phyloP scores from a whole-genome alignment of 2,888 invertebrate genomes.

The Trichogramma dendrolimi region DNA sequence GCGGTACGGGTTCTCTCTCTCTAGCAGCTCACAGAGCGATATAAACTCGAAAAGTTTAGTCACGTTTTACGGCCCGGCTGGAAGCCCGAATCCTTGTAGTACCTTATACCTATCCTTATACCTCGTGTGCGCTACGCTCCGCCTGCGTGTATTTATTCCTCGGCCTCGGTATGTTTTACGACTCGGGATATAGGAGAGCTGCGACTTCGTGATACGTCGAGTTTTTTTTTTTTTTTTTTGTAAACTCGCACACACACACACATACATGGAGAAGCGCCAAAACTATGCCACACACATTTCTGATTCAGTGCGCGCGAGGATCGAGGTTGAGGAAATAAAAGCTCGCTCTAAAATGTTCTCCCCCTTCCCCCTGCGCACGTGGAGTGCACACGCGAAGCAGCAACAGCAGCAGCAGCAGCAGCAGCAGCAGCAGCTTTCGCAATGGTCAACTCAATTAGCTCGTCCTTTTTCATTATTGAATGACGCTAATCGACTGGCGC shows the following conservation, averaged over 20 bases:
- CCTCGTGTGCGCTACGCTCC: background rate
- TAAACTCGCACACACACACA: too few relatives aligned
- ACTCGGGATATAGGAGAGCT: background rate
- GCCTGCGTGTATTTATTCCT: background rate
- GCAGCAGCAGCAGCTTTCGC: too few relatives aligned
- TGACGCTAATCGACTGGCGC: too few relatives aligned
- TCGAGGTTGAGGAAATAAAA: too few relatives aligned
- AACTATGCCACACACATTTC: background rate
- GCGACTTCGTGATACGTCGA: background rate
- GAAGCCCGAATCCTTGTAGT: background rate
- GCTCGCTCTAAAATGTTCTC: too few relatives aligned
- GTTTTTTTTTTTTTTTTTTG: background rate
- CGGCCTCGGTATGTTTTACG: conserved; percentile 5
- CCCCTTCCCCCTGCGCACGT: too few relatives aligned
- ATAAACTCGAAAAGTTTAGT: conserved; percentile 39
- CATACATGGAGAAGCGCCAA: background rate
- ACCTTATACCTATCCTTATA: too few relatives aligned
- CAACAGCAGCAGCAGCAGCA: too few relatives aligned
- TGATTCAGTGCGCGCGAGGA: too few relatives aligned
- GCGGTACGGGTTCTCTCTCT: background rate
- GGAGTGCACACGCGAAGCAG: too few relatives aligned
- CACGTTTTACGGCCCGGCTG: conserved; percentile 36
- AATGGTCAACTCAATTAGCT: too few relatives aligned
- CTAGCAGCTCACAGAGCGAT: background rate
- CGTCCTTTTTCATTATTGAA: too few relatives aligned